Evolutionary conservation across 1,140 invertebrate genomes (phyloP).

Genomic region (Sogatella furcifera): DNA sequence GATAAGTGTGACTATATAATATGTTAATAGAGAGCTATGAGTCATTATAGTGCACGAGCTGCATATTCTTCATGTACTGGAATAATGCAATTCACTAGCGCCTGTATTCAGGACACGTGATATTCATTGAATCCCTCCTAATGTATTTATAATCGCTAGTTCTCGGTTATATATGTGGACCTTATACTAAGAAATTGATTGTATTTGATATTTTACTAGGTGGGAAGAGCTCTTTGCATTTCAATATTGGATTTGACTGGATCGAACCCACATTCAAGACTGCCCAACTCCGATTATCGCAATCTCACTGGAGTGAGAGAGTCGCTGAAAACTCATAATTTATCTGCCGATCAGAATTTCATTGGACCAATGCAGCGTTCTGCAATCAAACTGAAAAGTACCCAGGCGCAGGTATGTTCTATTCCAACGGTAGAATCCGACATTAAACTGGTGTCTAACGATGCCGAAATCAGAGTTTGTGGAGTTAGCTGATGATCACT

Average conservation of each 20-base stretch:
- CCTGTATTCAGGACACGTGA: no score
- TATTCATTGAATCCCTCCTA: no score
- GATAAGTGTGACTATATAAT: no score
- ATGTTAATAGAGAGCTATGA: no score
- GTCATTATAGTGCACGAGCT: no score
- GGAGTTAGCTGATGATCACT: neutral
- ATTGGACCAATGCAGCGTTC: neutral
- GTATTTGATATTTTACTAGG: slow-evolving; percentile 40
- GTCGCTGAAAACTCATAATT: slow-evolving; percentile 38
- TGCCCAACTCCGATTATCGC: slow-evolving; percentile 66
- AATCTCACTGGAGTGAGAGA: slow-evolving; percentile 57
- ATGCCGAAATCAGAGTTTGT: neutral
- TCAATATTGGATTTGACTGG: slow-evolving; percentile 72
- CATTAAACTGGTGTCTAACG: neutral
- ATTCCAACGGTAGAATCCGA: no score
- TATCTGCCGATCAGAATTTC: neutral
- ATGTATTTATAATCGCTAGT: no score
- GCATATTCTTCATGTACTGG: no score
- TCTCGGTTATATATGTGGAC: no score
- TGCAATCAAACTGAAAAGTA: neutral
- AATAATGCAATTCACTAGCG: no score
- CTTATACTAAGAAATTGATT: no score
- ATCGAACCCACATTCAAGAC: slow-evolving; percentile 65
- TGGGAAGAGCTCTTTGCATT: slow-evolving; percentile 67
- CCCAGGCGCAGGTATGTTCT: neutral